Evolutionary conservation across 2,888 invertebrate species (phyloP).

Genomic region (Euplexia lucipara): DNA sequence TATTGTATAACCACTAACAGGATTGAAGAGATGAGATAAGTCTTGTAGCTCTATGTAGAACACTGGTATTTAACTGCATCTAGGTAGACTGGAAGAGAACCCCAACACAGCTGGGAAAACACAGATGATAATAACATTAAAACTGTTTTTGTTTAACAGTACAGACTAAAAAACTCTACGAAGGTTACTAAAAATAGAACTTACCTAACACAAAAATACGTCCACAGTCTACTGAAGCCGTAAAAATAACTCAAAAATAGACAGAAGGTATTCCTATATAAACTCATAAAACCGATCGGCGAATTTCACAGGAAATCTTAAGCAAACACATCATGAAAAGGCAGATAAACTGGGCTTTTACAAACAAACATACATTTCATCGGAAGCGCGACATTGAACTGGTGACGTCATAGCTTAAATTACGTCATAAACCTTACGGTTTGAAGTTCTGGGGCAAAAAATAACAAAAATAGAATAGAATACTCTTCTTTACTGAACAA

Average conservation of each 20-base stretch:
- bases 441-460: too few species aligned
- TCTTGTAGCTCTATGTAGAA: too few species aligned
- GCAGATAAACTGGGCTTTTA: slow-evolving; percentile 46
- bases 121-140: too few species aligned
- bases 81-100: too few species aligned
- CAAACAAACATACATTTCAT: slow-evolving; percentile 60
- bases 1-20: too few species aligned
- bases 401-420: slow-evolving; percentile 18
- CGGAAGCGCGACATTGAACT: slow-evolving; percentile 55
- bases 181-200: background rate
- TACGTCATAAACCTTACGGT: slow-evolving; percentile 21
- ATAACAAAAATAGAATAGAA: too few species aligned
- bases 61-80: too few species aligned
- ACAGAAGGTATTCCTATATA: slow-evolving; percentile 34
- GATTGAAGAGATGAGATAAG: too few species aligned
- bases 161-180: background rate
- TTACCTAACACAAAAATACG: slow-evolving; percentile 2
- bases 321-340: slow-evolving; percentile 48
- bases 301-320: slow-evolving; percentile 52
- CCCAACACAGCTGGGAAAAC: too few species aligned
- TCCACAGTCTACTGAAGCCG: slow-evolving; percentile 3
- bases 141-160: too few species aligned
- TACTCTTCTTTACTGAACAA: too few species aligned
- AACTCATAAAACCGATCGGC: slow-evolving; percentile 55
- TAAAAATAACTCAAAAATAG: slow-evolving; percentile 39